Evolutionary conservation across 35 echinoderm and acorn worm species (phyloP).

Genomic region (Hemicentrotus pulcherrimus): DNA sequence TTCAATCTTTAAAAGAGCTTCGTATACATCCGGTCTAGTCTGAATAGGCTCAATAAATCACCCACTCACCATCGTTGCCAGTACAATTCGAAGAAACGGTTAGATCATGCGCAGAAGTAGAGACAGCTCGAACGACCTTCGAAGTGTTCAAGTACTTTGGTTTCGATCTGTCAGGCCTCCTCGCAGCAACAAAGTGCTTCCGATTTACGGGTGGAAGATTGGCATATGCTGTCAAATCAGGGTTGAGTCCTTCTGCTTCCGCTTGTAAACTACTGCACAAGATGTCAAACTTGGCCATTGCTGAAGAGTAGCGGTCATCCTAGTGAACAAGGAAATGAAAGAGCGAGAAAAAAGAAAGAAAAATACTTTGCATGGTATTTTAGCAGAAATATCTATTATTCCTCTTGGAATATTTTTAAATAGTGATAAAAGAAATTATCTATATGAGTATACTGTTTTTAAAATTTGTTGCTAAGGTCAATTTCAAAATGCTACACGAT

Average conservation of each 20-base stretch:
- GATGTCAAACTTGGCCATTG: neutral
- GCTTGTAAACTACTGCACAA: neutral
- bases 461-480: too few relatives aligned
- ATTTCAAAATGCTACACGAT: too few relatives aligned
- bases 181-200: neutral
- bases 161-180: neutral
- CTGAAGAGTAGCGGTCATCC: neutral
- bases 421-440: too few relatives aligned
- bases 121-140: neutral
- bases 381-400: too few relatives aligned
- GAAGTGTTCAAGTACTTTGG: neutral
- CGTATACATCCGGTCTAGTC: neutral
- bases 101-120: neutral
- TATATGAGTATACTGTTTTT: too few relatives aligned
- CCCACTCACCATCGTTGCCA: neutral
- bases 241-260: neutral
- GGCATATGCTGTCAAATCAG: neutral
- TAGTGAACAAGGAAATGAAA: neutral
- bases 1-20: too few relatives aligned
- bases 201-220: neutral
- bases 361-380: neutral
- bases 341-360: neutral
- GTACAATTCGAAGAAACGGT: neutral
- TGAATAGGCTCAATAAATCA: neutral
- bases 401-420: too few relatives aligned